These are phyloP conservation scores for Paelopatides confundens DNA, from an alignment of 53 echinoderm and acorn worm species.

Conservation along the genomic window DNA sequence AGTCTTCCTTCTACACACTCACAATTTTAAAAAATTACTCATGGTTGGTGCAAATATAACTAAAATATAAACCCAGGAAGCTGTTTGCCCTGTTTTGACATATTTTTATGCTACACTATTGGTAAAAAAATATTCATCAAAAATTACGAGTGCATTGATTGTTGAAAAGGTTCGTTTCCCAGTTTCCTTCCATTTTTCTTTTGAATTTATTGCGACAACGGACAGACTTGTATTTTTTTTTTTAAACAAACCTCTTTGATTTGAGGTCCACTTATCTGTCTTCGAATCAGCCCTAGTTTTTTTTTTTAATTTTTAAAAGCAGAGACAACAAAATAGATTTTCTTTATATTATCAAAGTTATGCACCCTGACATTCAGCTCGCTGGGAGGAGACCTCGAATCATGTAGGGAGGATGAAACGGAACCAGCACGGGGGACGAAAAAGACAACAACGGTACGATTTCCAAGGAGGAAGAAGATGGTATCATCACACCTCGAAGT, in stretches of 20 bases:
- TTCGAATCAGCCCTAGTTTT: constrained; percentile 27
- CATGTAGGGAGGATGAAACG: not conserved
- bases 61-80: not conserved
- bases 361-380: constrained; percentile 1
- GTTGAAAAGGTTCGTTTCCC: too few species aligned
- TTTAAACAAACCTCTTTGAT: not conserved
- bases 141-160: constrained; percentile 16
- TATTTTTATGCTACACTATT: not conserved
- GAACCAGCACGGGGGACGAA: constrained; percentile 26
- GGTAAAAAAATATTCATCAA: not conserved
- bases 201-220: not conserved
- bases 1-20: not conserved
- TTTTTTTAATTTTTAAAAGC: not conserved
- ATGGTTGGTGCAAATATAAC: not conserved
- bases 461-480: not conserved
- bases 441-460: not conserved
- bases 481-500: constrained; percentile 42
- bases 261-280: not conserved
- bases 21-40: not conserved
- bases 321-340: not conserved
- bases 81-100: constrained; percentile 27
- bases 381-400: constrained; percentile 1
- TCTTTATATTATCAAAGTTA: constrained; percentile 1
- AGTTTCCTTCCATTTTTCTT: too few species aligned
- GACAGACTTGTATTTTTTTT: not conserved